phyloP scores from a whole-genome alignment of 2,113 vertebrate genomes.

The Xenus cinereus region DNA sequence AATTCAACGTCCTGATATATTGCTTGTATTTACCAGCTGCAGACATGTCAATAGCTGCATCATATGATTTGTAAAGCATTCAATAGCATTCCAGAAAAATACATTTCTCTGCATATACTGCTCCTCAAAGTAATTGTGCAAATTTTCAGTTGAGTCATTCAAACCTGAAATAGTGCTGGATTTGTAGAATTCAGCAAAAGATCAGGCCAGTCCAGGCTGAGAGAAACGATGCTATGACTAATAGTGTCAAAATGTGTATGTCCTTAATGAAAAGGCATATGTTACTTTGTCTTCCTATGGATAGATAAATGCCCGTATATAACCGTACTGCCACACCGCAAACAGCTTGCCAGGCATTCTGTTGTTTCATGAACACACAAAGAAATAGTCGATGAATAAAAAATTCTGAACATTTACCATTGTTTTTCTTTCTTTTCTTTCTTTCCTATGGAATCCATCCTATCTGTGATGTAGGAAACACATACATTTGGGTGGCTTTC shows the following conservation, averaged over 20 bases:
- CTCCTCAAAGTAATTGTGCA: neutral
- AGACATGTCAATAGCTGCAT: neutral
- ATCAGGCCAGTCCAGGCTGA: neutral
- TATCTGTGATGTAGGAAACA: neutral
- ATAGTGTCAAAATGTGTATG: neutral
- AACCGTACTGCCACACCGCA: neutral
- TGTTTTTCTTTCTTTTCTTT: neutral
- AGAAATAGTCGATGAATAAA: neutral
- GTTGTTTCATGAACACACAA: neutral
- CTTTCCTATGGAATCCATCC: neutral
- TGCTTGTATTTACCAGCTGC: neutral
- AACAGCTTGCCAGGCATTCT: neutral
- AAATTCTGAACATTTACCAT: neutral
- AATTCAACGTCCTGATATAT: neutral
- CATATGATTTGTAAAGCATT: neutral
- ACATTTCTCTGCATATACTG: neutral
- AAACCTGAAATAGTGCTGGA: neutral
- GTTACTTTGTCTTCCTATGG: neutral
- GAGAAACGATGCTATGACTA: neutral
- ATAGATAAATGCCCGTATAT: neutral
- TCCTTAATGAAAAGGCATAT: neutral
- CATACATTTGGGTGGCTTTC: neutral
- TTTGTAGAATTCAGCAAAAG: neutral
- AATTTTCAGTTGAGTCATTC: neutral
- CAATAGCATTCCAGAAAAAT: neutral